Base-by-base conservation (phyloP, 2,113 vertebrate species). In the Delphinus delphis region DNA sequence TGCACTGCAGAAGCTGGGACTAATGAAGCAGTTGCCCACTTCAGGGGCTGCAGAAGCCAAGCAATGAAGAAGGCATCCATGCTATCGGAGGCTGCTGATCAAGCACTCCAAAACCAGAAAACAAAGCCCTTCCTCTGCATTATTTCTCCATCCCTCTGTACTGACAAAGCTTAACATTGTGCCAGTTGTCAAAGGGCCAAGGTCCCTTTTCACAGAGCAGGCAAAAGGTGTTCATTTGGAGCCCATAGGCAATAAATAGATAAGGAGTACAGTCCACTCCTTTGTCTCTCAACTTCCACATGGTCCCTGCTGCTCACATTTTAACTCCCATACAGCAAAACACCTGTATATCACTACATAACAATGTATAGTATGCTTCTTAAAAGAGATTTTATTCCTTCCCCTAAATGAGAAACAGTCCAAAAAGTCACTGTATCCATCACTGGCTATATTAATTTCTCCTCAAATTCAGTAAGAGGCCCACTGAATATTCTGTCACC, bases 401-500 rank as follows among this genome's bases (percentile, higher is more conserved):
- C 13, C 1, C 6, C 14, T 20, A 95, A 60, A 38, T 58, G 28
- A 85, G 21, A 70, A 87, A 44, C 14, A 38, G 8, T 44, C 28
- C 15, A n/a, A 47, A 86, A 76, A 86, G 5, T 33, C 41, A 96
- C 21, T 60, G 4, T 41, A 60, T 31, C 33, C 26, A 53, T 79
- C 28, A 63, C 1, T 71, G 17, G 6, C 15, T 93, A 11, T 76
- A 70, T 58, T 63, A 50, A 58, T 79, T 70, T 1, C 12, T 90
- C 28, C 65, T 81, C 20, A 58, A 62, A 71, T 95, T 90, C 26
- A 83, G 17, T 38, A 82, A 93, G 7, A 65, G 36, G 65, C 50
- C 15, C 12, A 77, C 31, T 82, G 18, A 93, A 33, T 82, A 86
- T 53, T 74, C 21, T 62, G 14, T 67, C 58, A 38, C 60, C 21